Evolutionary conservation across 2,797 vertebrate species (phyloP), one percentile per base, ranked within the genome.

Genomic region (Syngnathus acus): DNA sequence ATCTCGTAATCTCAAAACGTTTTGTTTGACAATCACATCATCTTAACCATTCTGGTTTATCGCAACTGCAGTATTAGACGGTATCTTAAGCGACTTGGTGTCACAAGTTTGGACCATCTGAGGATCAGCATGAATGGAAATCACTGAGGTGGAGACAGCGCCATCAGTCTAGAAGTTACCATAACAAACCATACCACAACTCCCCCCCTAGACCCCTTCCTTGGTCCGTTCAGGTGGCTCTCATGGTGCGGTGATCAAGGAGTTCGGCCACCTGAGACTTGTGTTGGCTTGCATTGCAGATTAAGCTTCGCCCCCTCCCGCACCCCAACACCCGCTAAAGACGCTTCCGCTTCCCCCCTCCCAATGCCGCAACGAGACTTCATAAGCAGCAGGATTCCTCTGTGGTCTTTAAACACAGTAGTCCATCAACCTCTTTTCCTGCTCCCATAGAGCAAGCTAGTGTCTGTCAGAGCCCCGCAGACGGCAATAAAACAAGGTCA

Each of bases 211-310:
- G 4, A 32, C 9, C 19, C 11, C 48, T 68, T 9, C 42, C 66
- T 61, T 67, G 64, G 68, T 70, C 73, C 78, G 38, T 73, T 86
- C 82, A 87, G 86, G 82, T 85, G 80, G 61, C 80, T 84, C 83
- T 88, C 86, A 85, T 75, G 77, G 79, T 79, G 77, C 62, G 72
- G 19, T 78, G 84, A 89, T 89, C 87, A 89, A 84, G 85, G 79
- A 70, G 83, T 74, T 82, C 43, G 68, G 74, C 81, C 87, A 90
- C 85, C 86, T 89, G 87, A 86, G 75, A 90, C 86, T 71, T 87
- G 85, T 87, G 82, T 74, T 78, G 81, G 76, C 86, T 87, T 84
- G 85, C 75, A 78, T 68, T 59, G 48, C 74, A 86, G 87, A 89
- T 89, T 89, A 89, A 85, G 66, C 13, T 65, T 58, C 62, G 57